Percentiles rank a stretch among this genome's conserved stretches.
These are phyloP conservation scores for Moxostoma hubbsi DNA, from an alignment of 2,797 vertebrate species.

Conservation along the genomic window DNA sequence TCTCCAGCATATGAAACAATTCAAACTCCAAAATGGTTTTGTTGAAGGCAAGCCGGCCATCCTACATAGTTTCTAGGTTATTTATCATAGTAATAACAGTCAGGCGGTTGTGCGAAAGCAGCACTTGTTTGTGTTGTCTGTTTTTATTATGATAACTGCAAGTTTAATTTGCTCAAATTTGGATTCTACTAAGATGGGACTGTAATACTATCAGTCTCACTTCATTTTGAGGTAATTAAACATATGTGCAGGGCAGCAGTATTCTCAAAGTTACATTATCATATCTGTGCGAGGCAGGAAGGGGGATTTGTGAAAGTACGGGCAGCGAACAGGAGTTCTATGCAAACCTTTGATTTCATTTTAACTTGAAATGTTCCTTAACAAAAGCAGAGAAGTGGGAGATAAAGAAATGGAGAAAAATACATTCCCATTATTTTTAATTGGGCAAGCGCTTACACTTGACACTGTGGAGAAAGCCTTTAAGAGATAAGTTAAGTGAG, in stretches of 20 bases:
- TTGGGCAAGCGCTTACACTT: constrained; percentile 81
- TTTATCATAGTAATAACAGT: constrained; percentile 53
- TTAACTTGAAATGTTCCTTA: constrained; percentile 75
- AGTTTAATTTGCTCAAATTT: constrained; percentile 67
- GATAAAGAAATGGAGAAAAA: constrained; percentile 72
- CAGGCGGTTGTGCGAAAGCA: constrained; percentile 33
- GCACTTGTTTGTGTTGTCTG: constrained; percentile 63
- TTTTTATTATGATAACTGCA: constrained; percentile 63
- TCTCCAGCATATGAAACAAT: constrained; percentile 46
- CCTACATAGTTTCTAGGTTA: constrained; percentile 41
- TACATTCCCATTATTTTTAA: constrained; percentile 79
- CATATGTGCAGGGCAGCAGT: constrained; percentile 65
- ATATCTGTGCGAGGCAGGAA: constrained; percentile 78
- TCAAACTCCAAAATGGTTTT: constrained; percentile 41
- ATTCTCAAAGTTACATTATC: constrained; percentile 74
- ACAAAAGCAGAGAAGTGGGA: constrained; percentile 75
- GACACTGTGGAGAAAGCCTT: constrained; percentile 75
- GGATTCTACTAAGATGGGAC: constrained; percentile 63
- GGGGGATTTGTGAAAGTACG: constrained; percentile 69
- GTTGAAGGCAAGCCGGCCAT: constrained; percentile 32
- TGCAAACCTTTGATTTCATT: constrained; percentile 82
- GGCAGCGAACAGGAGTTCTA: constrained; percentile 76
- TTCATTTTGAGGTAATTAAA: constrained; percentile 83
- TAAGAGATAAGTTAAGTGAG: constrained; percentile 76
- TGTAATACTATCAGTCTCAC: constrained; percentile 77